A percentile compares a stretch with the other conserved stretches of the same genome.
These are phyloP conservation scores for Callithrix jacchus DNA, from an alignment of 2,113 vertebrate species.

Conservation along the genomic window DNA sequence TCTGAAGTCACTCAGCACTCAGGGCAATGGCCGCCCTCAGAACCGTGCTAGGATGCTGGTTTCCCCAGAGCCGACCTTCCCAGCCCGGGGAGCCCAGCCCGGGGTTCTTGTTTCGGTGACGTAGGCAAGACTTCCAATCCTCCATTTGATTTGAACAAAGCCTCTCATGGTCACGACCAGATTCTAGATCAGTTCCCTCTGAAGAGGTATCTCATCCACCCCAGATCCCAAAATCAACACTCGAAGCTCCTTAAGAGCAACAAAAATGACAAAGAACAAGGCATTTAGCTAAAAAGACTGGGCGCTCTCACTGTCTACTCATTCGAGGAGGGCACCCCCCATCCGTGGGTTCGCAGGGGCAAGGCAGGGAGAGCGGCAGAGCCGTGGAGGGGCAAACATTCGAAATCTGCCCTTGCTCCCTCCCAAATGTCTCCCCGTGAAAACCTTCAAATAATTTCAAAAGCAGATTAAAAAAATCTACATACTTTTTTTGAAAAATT, in stretches of 20 bases:
- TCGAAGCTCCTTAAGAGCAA: background rate
- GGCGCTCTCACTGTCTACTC: background rate
- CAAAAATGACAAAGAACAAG: background rate
- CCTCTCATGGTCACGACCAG: background rate
- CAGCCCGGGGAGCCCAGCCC: background rate
- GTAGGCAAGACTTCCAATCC: too few species aligned
- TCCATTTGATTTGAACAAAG: background rate
- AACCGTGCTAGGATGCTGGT: too few species aligned
- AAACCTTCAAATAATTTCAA: background rate
- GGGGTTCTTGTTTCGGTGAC: background rate
- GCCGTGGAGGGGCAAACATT: background rate
- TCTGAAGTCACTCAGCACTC: background rate
- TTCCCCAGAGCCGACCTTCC: background rate
- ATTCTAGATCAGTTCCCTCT: background rate
- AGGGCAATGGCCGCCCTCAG: rapidly evolving
- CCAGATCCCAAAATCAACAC: background rate
- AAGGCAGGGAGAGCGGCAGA: too few species aligned
- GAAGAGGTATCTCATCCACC: background rate
- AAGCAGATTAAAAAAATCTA: background rate
- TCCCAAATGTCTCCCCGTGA: background rate
- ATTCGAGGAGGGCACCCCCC: too few species aligned
- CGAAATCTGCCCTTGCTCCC: background rate
- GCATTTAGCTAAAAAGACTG: background rate
- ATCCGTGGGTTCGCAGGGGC: background rate
- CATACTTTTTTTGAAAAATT: too few species aligned